Evolutionary conservation across 2,113 vertebrate genomes (phyloP).

Genomic region (Felis catus): F.catus_Fca126_mat1.0 CM031416.1:147654501-147655000

Average conservation of each 20-base stretch:
- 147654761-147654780: neutral
- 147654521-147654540: neutral
- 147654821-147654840: neutral
- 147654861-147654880: neutral
- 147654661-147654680: neutral
- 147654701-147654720: neutral
- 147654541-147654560: neutral
- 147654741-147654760: neutral
- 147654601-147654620: fast-evolving
- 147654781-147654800: fast-evolving
- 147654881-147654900: too few species aligned
- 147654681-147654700: fast-evolving
- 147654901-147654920: too few species aligned
- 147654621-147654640: too few species aligned
- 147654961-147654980: fast-evolving
- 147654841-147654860: neutral
- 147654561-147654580: neutral
- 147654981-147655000: neutral
- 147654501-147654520: neutral
- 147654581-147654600: fast-evolving
- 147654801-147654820: fast-evolving
- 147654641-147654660: fast-evolving
- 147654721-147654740: neutral
- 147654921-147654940: fast-evolving
- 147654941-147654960: fast-evolving